Conservation (phyloP, 2,797 vertebrate species). For the Cirrhinus mrigala region DNA sequence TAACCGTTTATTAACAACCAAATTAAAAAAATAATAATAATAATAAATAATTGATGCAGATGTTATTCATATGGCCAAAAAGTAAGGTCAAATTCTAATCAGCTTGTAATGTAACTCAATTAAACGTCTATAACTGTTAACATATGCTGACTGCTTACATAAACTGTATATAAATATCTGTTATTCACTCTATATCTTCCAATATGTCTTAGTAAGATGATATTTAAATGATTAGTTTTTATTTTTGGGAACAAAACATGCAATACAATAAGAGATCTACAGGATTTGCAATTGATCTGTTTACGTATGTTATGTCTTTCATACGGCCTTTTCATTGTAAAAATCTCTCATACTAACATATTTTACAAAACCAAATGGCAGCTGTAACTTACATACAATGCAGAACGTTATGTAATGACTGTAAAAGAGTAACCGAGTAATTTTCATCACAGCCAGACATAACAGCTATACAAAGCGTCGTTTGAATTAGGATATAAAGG, state of each 20-base stretch:
- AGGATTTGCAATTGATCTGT: neutral
- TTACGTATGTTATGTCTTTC: neutral
- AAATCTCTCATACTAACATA: neutral
- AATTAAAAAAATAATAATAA: neutral
- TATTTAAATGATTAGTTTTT: too few relatives aligned
- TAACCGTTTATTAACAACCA: neutral
- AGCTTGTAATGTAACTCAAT: neutral
- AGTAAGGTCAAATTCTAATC: neutral
- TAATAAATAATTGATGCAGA: too few relatives aligned
- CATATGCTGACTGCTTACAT: neutral
- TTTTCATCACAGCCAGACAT: neutral
- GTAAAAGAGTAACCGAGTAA: neutral
- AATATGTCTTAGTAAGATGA: too few relatives aligned
- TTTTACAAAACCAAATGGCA: constrained; percentile 35
- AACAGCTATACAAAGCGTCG: neutral
- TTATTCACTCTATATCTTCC: neutral
- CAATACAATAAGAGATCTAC: neutral
- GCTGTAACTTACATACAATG: neutral
- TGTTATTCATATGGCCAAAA: neutral
- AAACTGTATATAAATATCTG: neutral
- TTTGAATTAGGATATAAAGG: neutral
- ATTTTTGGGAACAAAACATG: neutral
- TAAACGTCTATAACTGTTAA: neutral
- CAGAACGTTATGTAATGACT: neutral
- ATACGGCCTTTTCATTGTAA: neutral